Percentiles rank a stretch among this genome's conserved stretches.
These are phyloP conservation scores for Allolobophora icterica DNA, from an alignment of 2,888 invertebrate genomes.

Conservation along the genomic window DNA sequence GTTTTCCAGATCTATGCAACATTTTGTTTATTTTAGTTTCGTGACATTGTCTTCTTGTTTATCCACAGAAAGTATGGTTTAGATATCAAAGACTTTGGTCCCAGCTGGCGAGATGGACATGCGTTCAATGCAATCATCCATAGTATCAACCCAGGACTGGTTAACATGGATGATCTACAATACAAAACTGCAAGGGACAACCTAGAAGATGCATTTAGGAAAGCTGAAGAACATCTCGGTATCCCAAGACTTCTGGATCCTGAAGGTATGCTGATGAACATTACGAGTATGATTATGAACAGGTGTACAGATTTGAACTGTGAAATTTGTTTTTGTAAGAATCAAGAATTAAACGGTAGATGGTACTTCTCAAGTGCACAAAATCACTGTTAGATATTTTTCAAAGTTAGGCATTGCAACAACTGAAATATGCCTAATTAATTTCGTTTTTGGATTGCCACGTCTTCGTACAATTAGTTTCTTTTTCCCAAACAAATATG, in stretches of 20 bases:
- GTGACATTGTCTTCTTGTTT: neutral
- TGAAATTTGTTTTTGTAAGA: too few species aligned
- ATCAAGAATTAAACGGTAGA: too few species aligned
- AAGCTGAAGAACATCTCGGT: slow-evolving; percentile 88
- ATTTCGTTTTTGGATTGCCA: too few species aligned
- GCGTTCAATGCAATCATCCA: slow-evolving; percentile 95
- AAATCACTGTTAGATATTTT: too few species aligned
- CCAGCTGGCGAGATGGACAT: slow-evolving; percentile 93
- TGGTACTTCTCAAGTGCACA: too few species aligned
- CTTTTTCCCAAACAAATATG: too few species aligned
- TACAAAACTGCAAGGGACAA: slow-evolving; percentile 80
- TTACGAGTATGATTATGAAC: slow-evolving; percentile 53
- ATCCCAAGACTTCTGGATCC: slow-evolving; percentile 90
- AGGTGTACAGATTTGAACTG: too few species aligned
- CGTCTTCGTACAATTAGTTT: too few species aligned
- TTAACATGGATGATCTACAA: slow-evolving; percentile 84
- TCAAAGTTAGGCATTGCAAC: too few species aligned
- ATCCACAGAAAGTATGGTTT: slow-evolving; percentile 79
- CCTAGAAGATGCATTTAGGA: slow-evolving; percentile 88
- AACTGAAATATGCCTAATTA: too few species aligned
- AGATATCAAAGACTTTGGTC: slow-evolving; percentile 89
- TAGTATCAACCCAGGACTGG: slow-evolving; percentile 88
- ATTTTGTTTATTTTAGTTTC: neutral
- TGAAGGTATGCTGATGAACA: slow-evolving; percentile 70
- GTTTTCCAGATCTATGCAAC: neutral